phyloP scores from a whole-genome alignment of 92 coral and sea anemone genomes.

The Palythoa grandis region DNA sequence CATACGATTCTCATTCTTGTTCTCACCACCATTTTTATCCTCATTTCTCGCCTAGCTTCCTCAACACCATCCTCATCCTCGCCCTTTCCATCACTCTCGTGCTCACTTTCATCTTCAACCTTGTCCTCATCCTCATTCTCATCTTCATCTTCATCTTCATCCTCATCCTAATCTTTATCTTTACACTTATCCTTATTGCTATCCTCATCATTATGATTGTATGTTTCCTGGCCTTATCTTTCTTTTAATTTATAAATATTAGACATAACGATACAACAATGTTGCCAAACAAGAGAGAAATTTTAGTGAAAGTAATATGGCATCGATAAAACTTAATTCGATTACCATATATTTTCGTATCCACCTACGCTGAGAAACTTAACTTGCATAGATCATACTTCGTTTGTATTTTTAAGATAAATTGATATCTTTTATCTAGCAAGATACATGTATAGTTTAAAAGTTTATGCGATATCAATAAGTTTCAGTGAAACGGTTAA shows the following conservation, averaged over 20 bases:
- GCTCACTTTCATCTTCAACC: background rate
- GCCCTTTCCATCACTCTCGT: background rate
- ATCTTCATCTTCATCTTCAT: background rate
- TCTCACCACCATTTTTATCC: background rate
- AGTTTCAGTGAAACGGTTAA: slow-evolving; percentile 7
- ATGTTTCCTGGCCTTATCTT: no score
- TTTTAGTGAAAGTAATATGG: no score
- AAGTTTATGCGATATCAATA: background rate
- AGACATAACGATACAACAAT: no score
- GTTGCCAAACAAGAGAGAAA: no score
- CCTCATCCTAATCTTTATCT: background rate
- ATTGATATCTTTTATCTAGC: background rate
- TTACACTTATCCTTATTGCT: background rate
- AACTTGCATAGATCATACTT: background rate
- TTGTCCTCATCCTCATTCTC: background rate
- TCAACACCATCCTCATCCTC: background rate
- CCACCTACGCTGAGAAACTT: no score
- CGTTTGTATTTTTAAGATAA: background rate
- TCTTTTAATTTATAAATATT: no score
- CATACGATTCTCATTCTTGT: background rate
- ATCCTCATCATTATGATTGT: background rate
- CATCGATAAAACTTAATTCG: no score
- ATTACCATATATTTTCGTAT: no score
- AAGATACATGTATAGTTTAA: background rate
- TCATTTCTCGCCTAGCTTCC: background rate